Evolutionary conservation across 2,797 vertebrate genomes (phyloP).

Genomic region (Botia kubotai): DNA sequence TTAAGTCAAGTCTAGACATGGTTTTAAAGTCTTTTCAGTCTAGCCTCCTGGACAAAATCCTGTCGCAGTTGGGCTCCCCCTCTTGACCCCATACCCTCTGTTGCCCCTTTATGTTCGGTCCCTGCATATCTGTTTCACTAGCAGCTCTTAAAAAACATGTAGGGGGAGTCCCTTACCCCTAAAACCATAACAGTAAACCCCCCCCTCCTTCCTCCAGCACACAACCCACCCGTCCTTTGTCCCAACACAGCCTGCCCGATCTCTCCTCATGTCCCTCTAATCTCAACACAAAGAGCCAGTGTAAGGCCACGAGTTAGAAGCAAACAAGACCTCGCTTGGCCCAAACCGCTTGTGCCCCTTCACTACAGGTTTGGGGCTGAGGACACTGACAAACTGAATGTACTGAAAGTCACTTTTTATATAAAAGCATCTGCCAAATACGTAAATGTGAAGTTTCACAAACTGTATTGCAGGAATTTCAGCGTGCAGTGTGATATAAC

Average conservation of each 20-base stretch:
- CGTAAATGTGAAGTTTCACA: neutral
- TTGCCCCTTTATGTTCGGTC: conserved; percentile 64
- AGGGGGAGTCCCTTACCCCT: conserved; percentile 58
- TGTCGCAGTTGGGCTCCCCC: conserved; percentile 66
- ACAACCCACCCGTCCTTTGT: conserved; percentile 74
- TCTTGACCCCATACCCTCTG: conserved; percentile 29
- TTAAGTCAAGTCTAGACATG: conserved; percentile 82
- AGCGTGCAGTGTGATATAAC: conserved; percentile 1
- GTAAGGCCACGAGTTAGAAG: conserved; percentile 81
- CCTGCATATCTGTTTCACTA: conserved; percentile 52
- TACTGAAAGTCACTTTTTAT: too few species aligned
- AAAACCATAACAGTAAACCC: conserved; percentile 20
- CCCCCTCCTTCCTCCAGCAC: conserved; percentile 41
- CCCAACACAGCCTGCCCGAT: conserved; percentile 72
- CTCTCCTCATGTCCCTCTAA: conserved; percentile 81
- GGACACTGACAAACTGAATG: neutral
- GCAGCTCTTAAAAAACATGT: conserved; percentile 62
- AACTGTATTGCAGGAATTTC: neutral
- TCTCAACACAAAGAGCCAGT: conserved; percentile 83
- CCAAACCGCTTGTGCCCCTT: conserved; percentile 30
- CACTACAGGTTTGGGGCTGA: conserved; percentile 44
- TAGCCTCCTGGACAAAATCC: conserved; percentile 72
- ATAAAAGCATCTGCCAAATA: too few species aligned
- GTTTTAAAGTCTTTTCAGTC: conserved; percentile 79
- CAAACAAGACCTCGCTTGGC: conserved; percentile 70